Base-by-base conservation (phyloP, 2,113 vertebrate genomes). In the Micromys minutus region DNA sequence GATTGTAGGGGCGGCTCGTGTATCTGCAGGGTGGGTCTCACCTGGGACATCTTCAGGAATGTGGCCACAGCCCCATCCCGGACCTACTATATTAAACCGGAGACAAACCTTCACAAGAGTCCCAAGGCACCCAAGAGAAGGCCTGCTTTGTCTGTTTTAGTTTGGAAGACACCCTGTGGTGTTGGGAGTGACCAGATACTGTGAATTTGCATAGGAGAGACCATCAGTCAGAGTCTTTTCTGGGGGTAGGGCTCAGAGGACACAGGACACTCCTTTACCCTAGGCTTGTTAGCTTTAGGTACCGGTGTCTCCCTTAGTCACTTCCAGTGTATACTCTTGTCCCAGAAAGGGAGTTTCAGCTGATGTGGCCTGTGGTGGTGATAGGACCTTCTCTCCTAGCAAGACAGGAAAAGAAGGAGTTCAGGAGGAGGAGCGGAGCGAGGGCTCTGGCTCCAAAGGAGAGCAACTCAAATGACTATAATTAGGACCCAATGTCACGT, bases 371-470 rank as follows among this genome's bases (percentile, higher is more conserved):
- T 75, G 65, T 34, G 7, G 24, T 22, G 4, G 7, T 13, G 85
- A 42, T 4, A 29, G 69, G 3, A 12, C 45, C 26, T 75, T 31
- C 29, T 39, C 81, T 39, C 5, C 8, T 39, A 29, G 91, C 31
- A 29, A 26, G 39, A 7, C 47, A 42, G 50, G 5, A 16, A 29
- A 34, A 1, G 10, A 3, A 69, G 26, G n/a, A 26, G 55, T 21
- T 3, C 34, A 22, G 67, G 11, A 55, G 50, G 0, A 4, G 31
- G 50, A 57, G n/a, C n/a, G n/a, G n/a, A 24, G 10, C n/a, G n/a
- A 39, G 57, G 79, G 9, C 29, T 93, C 92, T 95, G 84, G 31
- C 87, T 84, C 76, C 76, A 69, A 39, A 84, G 45, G 55, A 94
- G 22, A 71, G 16, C 16, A 61, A 57, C 77, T 81, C 16, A 74